Conservation (phyloP, 2,888 invertebrate genomes). For the Calephelis perditalis region DNA sequence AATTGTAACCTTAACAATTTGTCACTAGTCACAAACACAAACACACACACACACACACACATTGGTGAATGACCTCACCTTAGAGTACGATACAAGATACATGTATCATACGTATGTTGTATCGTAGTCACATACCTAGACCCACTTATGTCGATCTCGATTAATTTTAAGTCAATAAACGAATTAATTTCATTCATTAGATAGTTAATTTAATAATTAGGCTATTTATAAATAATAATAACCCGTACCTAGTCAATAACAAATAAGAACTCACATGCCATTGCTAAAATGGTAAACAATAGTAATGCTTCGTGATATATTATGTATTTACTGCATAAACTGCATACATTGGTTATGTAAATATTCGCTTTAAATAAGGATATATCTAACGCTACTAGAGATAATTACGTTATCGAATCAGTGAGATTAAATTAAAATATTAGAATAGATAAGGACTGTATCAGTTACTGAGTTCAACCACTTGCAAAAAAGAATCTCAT, state of each 20-base stretch:
- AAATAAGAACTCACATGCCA: constrained; percentile 11
- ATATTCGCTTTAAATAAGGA: constrained; percentile 65
- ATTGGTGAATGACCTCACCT: too few species aligned
- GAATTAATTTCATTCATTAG: constrained; percentile 15
- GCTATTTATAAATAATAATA: constrained; percentile 2
- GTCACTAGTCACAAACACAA: background rate
- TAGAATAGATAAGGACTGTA: constrained; percentile 54
- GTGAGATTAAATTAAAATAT: constrained; percentile 73
- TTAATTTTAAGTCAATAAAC: constrained; percentile 13
- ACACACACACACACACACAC: too few species aligned
- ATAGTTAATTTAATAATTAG: constrained; percentile 12
- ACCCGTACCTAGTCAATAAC: constrained; percentile 9
- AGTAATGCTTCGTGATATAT: constrained; percentile 16
- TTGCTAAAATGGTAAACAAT: constrained; percentile 3
- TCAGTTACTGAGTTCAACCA: constrained; percentile 4
- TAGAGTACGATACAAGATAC: too few species aligned
- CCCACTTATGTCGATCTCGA: background rate
- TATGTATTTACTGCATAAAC: constrained; percentile 1
- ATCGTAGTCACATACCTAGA: too few species aligned
- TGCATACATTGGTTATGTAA: constrained; percentile 42
- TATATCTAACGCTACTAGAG: constrained; percentile 55
- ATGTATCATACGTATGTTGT: too few species aligned
- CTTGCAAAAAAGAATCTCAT: constrained; percentile 50
- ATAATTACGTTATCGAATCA: constrained; percentile 70
- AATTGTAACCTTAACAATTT: background rate